These are phyloP conservation scores for Euplexia lucipara DNA, from an alignment of 2,888 invertebrate genomes.

Conservation along the genomic window DNA sequence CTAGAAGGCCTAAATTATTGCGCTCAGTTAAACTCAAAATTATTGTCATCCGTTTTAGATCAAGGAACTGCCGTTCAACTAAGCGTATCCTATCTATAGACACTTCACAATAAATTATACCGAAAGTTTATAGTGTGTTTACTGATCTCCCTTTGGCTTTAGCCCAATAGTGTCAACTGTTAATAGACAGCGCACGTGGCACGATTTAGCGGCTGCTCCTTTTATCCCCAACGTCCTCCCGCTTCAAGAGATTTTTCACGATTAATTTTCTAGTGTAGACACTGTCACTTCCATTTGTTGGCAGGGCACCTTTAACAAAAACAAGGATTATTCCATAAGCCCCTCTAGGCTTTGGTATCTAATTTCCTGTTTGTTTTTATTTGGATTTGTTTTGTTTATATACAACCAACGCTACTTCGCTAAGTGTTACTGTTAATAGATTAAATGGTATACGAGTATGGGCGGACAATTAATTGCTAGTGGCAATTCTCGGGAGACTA, in stretches of 20 bases:
- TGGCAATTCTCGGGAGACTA: slow-evolving; percentile 41
- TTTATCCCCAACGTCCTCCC: slow-evolving; percentile 73
- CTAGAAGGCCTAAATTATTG: slow-evolving; percentile 35
- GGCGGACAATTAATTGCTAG: slow-evolving; percentile 50
- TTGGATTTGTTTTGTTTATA: slow-evolving; percentile 75
- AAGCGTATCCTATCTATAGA: slow-evolving; percentile 61
- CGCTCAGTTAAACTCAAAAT: slow-evolving; percentile 33
- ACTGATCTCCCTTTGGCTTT: slow-evolving; percentile 78
- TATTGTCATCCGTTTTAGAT: slow-evolving; percentile 54
- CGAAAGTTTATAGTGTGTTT: slow-evolving; percentile 67
- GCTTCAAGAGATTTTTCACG: slow-evolving; percentile 87
- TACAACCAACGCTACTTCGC: slow-evolving; percentile 56
- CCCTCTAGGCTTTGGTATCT: slow-evolving; percentile 81
- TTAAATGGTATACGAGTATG: slow-evolving; percentile 42
- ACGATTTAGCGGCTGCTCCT: slow-evolving; percentile 82
- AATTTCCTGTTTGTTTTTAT: slow-evolving; percentile 84
- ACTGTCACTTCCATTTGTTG: slow-evolving; percentile 89
- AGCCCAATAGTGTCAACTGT: slow-evolving; percentile 87
- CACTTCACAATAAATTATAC: slow-evolving; percentile 66
- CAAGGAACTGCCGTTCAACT: slow-evolving; percentile 57
- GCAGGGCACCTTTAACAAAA: slow-evolving; percentile 87
- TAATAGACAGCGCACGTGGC: slow-evolving; percentile 89
- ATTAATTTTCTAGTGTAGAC: slow-evolving; percentile 87
- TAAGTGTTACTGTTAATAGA: slow-evolving; percentile 49
- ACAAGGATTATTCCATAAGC: slow-evolving; percentile 87